Percentiles rank a stretch among this genome's conserved stretches.
Conservation (phyloP, 2,113 vertebrate species). For the Engystomops pustulosus region DNA sequence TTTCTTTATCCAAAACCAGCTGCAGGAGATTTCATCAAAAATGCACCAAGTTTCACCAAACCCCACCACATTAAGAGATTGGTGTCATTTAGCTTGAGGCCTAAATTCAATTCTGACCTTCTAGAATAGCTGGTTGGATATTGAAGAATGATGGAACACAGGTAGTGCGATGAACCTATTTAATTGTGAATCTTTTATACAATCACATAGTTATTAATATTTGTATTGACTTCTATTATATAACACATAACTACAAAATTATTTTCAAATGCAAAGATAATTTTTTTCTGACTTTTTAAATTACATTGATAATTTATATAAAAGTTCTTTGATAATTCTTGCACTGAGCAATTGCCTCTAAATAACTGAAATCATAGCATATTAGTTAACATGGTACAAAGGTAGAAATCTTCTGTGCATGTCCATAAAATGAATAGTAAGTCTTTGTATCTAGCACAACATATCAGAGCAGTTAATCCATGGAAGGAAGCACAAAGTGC, state of each 20-base stretch:
- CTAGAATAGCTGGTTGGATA: no score
- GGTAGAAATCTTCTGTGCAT: not conserved
- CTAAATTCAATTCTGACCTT: no score
- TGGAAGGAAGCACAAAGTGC: constrained; percentile 12
- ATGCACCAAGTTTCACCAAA: no score
- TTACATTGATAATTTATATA: not conserved
- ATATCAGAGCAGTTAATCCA: constrained; percentile 42
- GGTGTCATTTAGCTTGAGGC: no score
- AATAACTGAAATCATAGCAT: constrained; percentile 7
- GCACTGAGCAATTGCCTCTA: not conserved
- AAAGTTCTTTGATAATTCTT: not conserved
- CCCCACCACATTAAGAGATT: no score
- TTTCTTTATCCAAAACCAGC: no score
- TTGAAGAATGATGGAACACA: no score
- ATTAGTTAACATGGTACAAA: constrained; percentile 17
- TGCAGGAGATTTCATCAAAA: no score
- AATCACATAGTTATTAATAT: not conserved
- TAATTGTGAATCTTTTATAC: not conserved
- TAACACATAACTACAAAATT: not conserved
- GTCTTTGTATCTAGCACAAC: constrained; percentile 30
- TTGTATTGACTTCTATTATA: not conserved
- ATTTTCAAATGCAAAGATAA: not conserved
- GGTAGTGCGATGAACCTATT: no score
- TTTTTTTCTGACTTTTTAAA: not conserved
- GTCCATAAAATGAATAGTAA: constrained; percentile 37